Evolutionary conservation across 2,797 vertebrate genomes (phyloP).

Genomic region (Poecilia wingei): DNA sequence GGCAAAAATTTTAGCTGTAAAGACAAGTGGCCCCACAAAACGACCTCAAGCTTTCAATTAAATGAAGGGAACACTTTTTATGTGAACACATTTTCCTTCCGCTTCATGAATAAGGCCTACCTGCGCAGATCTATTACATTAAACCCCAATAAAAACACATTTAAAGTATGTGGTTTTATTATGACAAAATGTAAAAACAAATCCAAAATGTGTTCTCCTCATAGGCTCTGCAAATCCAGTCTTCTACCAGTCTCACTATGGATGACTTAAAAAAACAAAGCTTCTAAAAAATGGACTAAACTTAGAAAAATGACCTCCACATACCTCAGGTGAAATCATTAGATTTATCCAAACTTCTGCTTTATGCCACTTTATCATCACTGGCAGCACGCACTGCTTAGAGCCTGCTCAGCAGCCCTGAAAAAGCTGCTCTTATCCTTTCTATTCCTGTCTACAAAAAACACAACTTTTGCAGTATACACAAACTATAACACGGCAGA

Average conservation of each 20-base stretch:
- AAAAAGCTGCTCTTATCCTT: constrained; percentile 33
- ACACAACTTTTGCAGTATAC: constrained; percentile 58
- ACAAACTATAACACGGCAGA: constrained; percentile 57
- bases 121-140: background rate
- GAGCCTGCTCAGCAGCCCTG: constrained; percentile 53
- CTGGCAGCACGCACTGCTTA: constrained; percentile 59
- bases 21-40: background rate
- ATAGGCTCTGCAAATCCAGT: constrained; percentile 13
- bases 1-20: background rate
- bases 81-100: background rate
- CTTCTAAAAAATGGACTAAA: constrained; percentile 32
- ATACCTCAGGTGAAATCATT: constrained; percentile 71
- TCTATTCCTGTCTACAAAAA: constrained; percentile 60
- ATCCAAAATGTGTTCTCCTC: constrained; percentile 44
- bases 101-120: background rate
- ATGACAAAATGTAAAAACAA: background rate
- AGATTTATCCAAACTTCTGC: constrained; percentile 62
- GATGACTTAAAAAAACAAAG: constrained; percentile 60
- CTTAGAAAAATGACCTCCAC: constrained; percentile 55
- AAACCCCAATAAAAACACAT: background rate
- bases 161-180: background rate
- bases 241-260: constrained; percentile 29
- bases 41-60: background rate
- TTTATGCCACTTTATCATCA: constrained; percentile 64
- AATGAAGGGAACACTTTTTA: background rate